A percentile compares a stretch with the other conserved stretches of the same genome.
Evolutionary conservation across 1,140 invertebrate genomes (phyloP).

Genomic region (Neotoxoptera formosana): DNA sequence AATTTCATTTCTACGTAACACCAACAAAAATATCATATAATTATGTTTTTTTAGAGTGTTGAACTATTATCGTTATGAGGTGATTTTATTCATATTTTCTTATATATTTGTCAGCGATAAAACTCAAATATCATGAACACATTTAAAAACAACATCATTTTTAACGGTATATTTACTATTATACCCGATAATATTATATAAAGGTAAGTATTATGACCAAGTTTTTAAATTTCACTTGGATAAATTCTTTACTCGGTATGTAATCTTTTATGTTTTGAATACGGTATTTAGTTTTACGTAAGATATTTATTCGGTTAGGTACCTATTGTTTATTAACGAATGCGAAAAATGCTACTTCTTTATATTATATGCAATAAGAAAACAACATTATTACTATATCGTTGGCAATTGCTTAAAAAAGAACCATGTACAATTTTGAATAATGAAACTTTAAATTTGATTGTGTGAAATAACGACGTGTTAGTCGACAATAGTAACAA

Average conservation of each 20-base stretch:
- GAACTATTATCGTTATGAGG: too few species aligned
- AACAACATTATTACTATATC: not conserved
- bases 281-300: not conserved
- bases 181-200: not conserved
- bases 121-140: too few species aligned
- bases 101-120: too few species aligned
- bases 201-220: not conserved
- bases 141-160: too few species aligned
- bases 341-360: not conserved
- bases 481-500: not conserved
- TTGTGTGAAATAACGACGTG: slow-evolving; percentile 9
- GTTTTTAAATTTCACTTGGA: not conserved
- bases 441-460: not conserved
- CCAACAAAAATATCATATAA: too few species aligned
- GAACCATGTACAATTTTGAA: not conserved
- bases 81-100: too few species aligned
- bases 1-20: not conserved
- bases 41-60: too few species aligned
- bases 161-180: too few species aligned
- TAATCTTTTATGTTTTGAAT: not conserved
- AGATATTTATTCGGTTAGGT: not conserved
- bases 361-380: not conserved
- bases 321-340: not conserved
- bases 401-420: not conserved
- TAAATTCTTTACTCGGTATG: not conserved